Conservation (phyloP, 2,888 invertebrate genomes). For the Odiellus spinosus region DNA sequence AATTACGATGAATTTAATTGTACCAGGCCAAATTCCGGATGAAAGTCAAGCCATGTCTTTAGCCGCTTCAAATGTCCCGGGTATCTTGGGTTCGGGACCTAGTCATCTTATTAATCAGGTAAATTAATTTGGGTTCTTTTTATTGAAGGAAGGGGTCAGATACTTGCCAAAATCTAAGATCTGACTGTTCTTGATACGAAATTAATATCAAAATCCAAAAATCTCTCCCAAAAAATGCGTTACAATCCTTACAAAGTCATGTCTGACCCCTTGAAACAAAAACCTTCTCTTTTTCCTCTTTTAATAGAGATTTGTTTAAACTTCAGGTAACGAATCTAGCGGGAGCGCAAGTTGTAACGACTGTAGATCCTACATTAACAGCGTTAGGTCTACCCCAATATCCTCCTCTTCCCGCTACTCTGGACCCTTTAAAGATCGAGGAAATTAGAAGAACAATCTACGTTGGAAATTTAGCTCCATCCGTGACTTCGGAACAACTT, state of each 20-base stretch:
- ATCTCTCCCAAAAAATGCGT: too few relatives aligned
- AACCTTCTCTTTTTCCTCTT: too few relatives aligned
- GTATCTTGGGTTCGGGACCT: slow-evolving; percentile 67
- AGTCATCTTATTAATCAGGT: slow-evolving; percentile 70
- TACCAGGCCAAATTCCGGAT: slow-evolving; percentile 72
- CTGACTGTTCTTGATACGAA: too few relatives aligned
- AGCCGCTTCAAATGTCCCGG: slow-evolving; percentile 63
- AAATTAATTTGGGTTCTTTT: slow-evolving; percentile 5
- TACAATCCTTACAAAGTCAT: too few relatives aligned
- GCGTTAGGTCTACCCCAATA: slow-evolving; percentile 70
- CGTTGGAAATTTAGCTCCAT: slow-evolving; percentile 58
- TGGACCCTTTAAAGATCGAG: slow-evolving; percentile 77
- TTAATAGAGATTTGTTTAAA: slow-evolving; percentile 8
- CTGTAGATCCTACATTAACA: slow-evolving; percentile 73
- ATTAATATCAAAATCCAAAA: too few relatives aligned
- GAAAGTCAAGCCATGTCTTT: slow-evolving; percentile 84
- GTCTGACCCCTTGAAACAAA: too few relatives aligned
- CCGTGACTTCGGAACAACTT: slow-evolving; percentile 58
- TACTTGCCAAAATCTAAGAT: too few relatives aligned
- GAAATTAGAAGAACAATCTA: slow-evolving; percentile 87
- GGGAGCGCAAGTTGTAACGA: slow-evolving; percentile 68
- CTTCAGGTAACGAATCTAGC: slow-evolving; percentile 53
- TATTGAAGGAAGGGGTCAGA: too few relatives aligned
- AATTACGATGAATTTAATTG: background rate
- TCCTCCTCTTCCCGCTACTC: slow-evolving; percentile 72